Evolutionary conservation across 2,888 invertebrate genomes (phyloP).

Genomic region (Cephus nigrinus): DNA sequence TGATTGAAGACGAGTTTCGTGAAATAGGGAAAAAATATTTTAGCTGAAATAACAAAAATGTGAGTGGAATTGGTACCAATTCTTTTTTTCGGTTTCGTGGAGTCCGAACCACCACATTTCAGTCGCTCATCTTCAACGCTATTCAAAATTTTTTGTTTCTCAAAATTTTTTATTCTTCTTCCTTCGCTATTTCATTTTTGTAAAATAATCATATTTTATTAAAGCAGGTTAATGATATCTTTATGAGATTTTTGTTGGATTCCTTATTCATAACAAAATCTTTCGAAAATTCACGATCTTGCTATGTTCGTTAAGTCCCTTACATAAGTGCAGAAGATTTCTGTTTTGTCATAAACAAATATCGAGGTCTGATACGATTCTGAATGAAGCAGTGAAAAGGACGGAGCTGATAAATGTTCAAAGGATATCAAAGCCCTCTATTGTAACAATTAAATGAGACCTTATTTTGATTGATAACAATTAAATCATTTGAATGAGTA

Average conservation of each 20-base stretch:
- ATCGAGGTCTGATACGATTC: not conserved
- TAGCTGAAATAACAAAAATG: not conserved
- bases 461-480: no score
- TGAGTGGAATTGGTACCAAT: not conserved
- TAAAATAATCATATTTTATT: not conserved
- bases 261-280: not conserved
- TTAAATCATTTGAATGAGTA: not conserved
- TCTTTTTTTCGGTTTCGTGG: not conserved
- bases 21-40: not conserved
- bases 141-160: not conserved
- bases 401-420: not conserved
- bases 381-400: not conserved
- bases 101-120: not conserved
- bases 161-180: not conserved
- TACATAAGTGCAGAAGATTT: not conserved
- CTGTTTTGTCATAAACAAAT: not conserved
- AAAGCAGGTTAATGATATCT: not conserved
- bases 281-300: not conserved
- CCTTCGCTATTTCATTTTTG: not conserved
- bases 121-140: not conserved
- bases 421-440: not conserved
- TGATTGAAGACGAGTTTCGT: not conserved
- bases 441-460: not conserved
- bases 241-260: not conserved
- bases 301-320: not conserved